Conservation (phyloP, 1,140 invertebrate genomes). For the Temnothorax nylanderi region DNA sequence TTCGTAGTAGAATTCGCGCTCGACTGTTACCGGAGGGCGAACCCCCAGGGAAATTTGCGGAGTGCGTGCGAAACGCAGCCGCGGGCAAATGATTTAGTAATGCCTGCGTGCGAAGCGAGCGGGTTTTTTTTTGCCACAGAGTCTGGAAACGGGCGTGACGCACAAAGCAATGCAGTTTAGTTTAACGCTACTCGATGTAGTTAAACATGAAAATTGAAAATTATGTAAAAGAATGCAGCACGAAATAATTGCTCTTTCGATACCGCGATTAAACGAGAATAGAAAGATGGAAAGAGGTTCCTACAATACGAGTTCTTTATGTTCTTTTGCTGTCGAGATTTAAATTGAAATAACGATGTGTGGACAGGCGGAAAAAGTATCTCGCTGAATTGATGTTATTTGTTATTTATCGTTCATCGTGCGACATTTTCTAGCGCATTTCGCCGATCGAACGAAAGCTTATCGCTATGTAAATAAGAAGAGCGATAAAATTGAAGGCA, state of each 20-base stretch:
- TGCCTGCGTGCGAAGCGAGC: slow-evolving; percentile 59
- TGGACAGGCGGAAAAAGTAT: neutral
- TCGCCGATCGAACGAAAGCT: neutral
- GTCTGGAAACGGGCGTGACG: neutral
- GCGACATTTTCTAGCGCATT: neutral
- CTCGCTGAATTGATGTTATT: neutral
- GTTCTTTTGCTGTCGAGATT: neutral
- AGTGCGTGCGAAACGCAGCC: slow-evolving; percentile 74
- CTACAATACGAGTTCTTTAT: neutral
- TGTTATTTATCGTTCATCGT: neutral
- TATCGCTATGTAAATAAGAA: slow-evolving; percentile 29
- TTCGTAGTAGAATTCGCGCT: slow-evolving; percentile 67
- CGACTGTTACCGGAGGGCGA: slow-evolving; percentile 67
- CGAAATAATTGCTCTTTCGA: neutral
- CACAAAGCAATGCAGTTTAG: neutral
- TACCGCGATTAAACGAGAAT: neutral
- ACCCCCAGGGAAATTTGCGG: slow-evolving; percentile 72
- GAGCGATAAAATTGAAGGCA: slow-evolving; percentile 26
- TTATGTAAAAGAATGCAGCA: neutral
- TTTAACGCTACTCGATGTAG: neutral
- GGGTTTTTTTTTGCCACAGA: slow-evolving; percentile 2
- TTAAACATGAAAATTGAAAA: slow-evolving; percentile 1
- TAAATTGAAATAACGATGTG: neutral
- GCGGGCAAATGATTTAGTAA: slow-evolving; percentile 68
- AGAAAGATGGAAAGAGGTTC: no score